Conservation (phyloP, 2,113 vertebrate genomes). For the Eubucco bourcierii region DNA sequence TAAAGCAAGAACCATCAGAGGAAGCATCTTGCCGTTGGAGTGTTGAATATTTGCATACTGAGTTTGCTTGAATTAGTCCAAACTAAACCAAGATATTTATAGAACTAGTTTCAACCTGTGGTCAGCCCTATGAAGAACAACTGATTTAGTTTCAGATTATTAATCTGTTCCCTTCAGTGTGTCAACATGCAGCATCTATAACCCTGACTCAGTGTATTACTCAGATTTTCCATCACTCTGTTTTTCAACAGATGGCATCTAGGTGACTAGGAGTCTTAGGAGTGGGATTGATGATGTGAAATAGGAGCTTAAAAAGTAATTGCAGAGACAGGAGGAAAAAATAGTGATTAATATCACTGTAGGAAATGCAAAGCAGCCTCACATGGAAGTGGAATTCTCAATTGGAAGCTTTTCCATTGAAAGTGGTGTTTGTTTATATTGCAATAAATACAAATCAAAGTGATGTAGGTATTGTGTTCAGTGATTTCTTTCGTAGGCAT, state of each 20-base stretch:
- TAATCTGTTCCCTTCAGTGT: not conserved
- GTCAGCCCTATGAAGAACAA: not conserved
- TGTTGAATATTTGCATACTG: slow-evolving; percentile 47
- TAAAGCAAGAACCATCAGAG: slow-evolving; percentile 54
- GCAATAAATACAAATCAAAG: not conserved
- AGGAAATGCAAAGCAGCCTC: slow-evolving; percentile 11
- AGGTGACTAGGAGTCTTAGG: slow-evolving; percentile 36
- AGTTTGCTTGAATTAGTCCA: slow-evolving; percentile 56
- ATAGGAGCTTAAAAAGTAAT: slow-evolving; percentile 37
- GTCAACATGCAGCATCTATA: slow-evolving; percentile 48
- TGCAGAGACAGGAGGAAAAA: slow-evolving; percentile 25
- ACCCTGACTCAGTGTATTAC: slow-evolving; percentile 43
- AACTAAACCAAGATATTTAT: slow-evolving; percentile 45
- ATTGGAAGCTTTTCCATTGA: slow-evolving; percentile 1
- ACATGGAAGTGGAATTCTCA: not conserved
- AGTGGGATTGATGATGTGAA: slow-evolving; percentile 31
- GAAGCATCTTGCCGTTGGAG: slow-evolving; percentile 5
- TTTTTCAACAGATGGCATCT: slow-evolving; percentile 57
- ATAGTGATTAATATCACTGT: slow-evolving; percentile 17
- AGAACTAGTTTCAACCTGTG: slow-evolving; percentile 5
- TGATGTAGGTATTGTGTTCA: not conserved
- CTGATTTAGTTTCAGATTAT: slow-evolving; percentile 58
- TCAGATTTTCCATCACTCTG: slow-evolving; percentile 58
- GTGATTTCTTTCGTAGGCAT: not conserved
- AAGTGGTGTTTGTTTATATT: slow-evolving; percentile 45